phyloP scores from a whole-genome alignment of 2,113 vertebrate species.

The Centropus unirufus region DNA sequence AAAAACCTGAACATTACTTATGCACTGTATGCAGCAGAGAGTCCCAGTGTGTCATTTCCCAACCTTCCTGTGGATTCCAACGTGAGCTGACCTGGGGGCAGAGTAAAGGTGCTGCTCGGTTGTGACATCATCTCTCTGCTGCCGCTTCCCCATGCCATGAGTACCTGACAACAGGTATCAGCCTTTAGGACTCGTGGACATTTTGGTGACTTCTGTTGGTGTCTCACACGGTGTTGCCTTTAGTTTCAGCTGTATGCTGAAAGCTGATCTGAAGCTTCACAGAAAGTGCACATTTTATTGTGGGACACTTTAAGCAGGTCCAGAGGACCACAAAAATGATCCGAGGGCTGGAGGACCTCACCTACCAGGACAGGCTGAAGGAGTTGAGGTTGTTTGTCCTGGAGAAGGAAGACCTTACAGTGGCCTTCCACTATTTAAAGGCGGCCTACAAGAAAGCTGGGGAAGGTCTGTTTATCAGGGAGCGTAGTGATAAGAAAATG shows the following conservation, averaged over 20 bases:
- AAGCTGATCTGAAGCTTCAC: rapidly evolving
- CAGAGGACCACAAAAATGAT: no score
- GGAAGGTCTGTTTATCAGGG: no score
- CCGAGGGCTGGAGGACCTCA: no score
- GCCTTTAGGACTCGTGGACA: rapidly evolving
- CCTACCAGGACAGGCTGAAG: no score
- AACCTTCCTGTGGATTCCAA: rapidly evolving
- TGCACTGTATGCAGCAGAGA: rapidly evolving
- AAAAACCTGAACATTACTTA: rapidly evolving
- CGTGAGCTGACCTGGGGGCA: not conserved
- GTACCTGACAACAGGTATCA: rapidly evolving
- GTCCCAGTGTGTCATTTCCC: rapidly evolving
- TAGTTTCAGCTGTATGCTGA: rapidly evolving
- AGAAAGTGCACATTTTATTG: rapidly evolving
- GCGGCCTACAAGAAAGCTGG: no score
- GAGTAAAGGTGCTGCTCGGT: not conserved
- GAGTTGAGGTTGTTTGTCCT: no score
- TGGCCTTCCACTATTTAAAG: no score
- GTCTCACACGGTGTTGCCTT: not conserved
- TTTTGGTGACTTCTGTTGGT: not conserved
- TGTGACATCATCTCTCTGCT: not conserved
- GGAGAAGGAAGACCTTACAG: no score
- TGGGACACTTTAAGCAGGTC: not conserved
- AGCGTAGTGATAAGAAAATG: no score
- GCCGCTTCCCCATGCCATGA: rapidly evolving